phyloP scores from a whole-genome alignment of 23 tunicate genomes.

The Trididemnum nubilum region DNA sequence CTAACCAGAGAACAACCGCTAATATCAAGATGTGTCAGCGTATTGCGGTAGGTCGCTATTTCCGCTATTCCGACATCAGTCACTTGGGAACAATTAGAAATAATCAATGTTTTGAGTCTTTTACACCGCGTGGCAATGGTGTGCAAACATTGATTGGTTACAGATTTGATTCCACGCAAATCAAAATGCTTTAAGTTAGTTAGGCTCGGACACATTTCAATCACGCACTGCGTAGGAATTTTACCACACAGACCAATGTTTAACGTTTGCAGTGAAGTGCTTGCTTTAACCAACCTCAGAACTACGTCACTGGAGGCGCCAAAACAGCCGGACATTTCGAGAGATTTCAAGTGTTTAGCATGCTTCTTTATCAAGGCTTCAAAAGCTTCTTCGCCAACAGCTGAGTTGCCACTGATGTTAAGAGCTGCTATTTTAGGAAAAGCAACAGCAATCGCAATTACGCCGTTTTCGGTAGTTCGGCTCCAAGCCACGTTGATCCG shows the following conservation, averaged over 20 bases:
- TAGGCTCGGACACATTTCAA: conserved; percentile 14
- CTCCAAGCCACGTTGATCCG: conserved; percentile 58
- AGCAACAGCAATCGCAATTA: conserved; percentile 45
- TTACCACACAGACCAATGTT: conserved; percentile 71
- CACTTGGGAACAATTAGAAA: conserved; percentile 50
- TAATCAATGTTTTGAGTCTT: conserved; percentile 26
- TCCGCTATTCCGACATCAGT: conserved; percentile 50
- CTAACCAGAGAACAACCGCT: conserved; percentile 59
- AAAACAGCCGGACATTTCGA: conserved; percentile 75
- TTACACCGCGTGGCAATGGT: conserved; percentile 49
- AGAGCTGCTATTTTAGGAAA: conserved; percentile 8
- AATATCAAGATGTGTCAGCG: conserved; percentile 36
- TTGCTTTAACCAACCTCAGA: conserved; percentile 10
- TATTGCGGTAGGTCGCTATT: conserved; percentile 30
- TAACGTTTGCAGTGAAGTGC: conserved; percentile 1
- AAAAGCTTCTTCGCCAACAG: conserved; percentile 67
- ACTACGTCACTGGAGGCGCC: conserved; percentile 38
- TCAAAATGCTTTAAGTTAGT: conserved; percentile 39
- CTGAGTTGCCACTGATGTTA: conserved; percentile 63
- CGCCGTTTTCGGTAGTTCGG: conserved; percentile 65
- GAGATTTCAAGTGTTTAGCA: conserved; percentile 17
- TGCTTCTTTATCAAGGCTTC: conserved; percentile 18
- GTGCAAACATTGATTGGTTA: conserved; percentile 47
- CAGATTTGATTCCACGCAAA: conserved; percentile 55
- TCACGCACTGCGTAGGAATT: conserved; percentile 40